A percentile compares a stretch with the other conserved stretches of the same genome.
These are phyloP conservation scores for Molorchus minor DNA, from an alignment of 2,888 invertebrate species.

Conservation along the genomic window DNA sequence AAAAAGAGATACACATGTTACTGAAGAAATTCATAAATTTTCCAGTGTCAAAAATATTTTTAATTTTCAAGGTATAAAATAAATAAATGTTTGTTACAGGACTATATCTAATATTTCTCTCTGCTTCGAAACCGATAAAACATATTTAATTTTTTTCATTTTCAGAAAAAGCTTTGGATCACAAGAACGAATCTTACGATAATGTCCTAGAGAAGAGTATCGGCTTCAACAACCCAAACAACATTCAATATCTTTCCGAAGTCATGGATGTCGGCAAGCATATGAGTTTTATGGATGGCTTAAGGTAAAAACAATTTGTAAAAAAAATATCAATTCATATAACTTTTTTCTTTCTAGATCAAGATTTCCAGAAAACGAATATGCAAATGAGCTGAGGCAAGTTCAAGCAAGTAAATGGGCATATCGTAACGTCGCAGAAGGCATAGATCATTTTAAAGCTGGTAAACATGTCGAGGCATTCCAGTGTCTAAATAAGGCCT, in stretches of 20 bases:
- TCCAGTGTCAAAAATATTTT: conserved; percentile 16
- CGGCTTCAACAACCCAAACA: conserved; percentile 90
- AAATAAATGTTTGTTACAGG: conserved; percentile 19
- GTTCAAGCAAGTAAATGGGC: conserved; percentile 94
- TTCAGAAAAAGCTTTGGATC: conserved; percentile 81
- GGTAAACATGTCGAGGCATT: conserved; percentile 94
- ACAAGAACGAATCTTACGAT: conserved; percentile 82
- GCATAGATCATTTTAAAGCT: conserved; percentile 93
- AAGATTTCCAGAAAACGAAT: conserved; percentile 82
- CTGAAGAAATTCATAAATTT: conserved; percentile 4
- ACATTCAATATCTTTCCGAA: conserved; percentile 82
- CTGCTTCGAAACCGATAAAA: conserved; percentile 16
- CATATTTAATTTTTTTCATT: conserved; percentile 46
- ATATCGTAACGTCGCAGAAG: conserved; percentile 91
- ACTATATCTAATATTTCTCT: not conserved
- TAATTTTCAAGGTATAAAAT: conserved; percentile 9
- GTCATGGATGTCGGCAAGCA: conserved; percentile 77
- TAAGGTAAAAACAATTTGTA: too few relatives aligned
- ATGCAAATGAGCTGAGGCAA: conserved; percentile 84
- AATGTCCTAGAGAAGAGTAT: conserved; percentile 82
- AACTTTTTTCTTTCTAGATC: conserved; percentile 64
- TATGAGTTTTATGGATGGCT: conserved; percentile 74
- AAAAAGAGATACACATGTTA: conserved; percentile 10
- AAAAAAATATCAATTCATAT: not conserved
- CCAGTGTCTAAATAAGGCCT: conserved; percentile 91